Evolutionary conservation across 2,888 invertebrate species (phyloP).

Genomic region (Zygaena filipendulae): DNA sequence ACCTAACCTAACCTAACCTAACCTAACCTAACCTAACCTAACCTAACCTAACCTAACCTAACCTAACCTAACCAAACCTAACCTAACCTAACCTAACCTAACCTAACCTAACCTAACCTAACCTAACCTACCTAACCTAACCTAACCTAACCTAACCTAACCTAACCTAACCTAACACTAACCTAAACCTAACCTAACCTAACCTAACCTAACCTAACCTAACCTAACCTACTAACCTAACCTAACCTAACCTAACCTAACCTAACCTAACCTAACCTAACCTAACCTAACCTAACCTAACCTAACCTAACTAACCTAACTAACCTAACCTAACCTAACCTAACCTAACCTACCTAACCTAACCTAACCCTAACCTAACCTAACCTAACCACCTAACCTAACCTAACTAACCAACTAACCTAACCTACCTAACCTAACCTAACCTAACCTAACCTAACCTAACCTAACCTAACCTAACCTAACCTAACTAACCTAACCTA

Average conservation of each 20-base stretch:
- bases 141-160: slow-evolving; percentile 12
- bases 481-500: slow-evolving; percentile 13
- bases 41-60: slow-evolving; percentile 13
- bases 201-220: slow-evolving; percentile 13
- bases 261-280: slow-evolving; percentile 15
- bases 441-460: slow-evolving; percentile 14
- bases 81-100: slow-evolving; percentile 12
- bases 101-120: slow-evolving; percentile 14
- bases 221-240: slow-evolving; percentile 13
- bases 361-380: slow-evolving; percentile 9
- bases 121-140: slow-evolving; percentile 13
- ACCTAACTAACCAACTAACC: slow-evolving; percentile 14
- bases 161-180: slow-evolving; percentile 11
- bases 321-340: slow-evolving; percentile 12
- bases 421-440: slow-evolving; percentile 15
- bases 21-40: slow-evolving; percentile 15
- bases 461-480: slow-evolving; percentile 14
- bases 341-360: slow-evolving; percentile 6
- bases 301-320: slow-evolving; percentile 16
- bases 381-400: slow-evolving; percentile 14
- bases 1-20: slow-evolving; percentile 15
- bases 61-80: slow-evolving; percentile 12
- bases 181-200: slow-evolving; percentile 11
- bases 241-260: slow-evolving; percentile 15
- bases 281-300: slow-evolving; percentile 16